Conservation (phyloP, 2,113 vertebrate species). For the Chaetorhynchus papuensis region DNA sequence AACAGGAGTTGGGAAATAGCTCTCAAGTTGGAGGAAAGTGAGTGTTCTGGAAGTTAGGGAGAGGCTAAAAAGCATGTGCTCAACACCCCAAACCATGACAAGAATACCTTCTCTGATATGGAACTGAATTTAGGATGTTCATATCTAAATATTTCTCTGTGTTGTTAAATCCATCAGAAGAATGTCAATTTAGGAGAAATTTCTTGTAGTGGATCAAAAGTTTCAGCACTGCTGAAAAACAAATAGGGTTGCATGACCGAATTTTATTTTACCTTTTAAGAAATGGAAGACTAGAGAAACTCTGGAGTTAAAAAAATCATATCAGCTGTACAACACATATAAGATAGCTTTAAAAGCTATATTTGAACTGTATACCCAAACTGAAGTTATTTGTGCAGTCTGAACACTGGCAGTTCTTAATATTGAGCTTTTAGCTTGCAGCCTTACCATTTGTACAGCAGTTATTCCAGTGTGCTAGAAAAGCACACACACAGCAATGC, state of each 20-base stretch:
- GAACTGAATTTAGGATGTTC: neutral
- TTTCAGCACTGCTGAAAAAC: neutral
- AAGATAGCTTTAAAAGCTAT: neutral
- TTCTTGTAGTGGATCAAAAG: neutral
- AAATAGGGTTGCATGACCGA: neutral
- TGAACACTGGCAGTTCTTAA: neutral
- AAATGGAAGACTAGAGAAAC: neutral
- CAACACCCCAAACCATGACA: neutral
- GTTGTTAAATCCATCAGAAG: neutral
- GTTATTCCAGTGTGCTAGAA: neutral
- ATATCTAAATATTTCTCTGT: neutral
- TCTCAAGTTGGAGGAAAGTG: neutral
- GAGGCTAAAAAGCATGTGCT: neutral
- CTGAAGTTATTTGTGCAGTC: neutral
- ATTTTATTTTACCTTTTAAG: neutral
- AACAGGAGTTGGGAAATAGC: neutral
- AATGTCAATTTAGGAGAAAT: neutral
- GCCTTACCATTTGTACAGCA: neutral
- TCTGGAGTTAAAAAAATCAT: neutral
- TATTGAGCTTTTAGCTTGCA: neutral
- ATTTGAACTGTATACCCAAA: neutral
- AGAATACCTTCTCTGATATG: neutral
- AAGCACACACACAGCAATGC: neutral
- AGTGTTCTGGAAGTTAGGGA: neutral
- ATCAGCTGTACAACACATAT: neutral